These are phyloP conservation scores for Sceloporus tristichus DNA, from an alignment of 2,113 vertebrate species.

Conservation along the genomic window DNA sequence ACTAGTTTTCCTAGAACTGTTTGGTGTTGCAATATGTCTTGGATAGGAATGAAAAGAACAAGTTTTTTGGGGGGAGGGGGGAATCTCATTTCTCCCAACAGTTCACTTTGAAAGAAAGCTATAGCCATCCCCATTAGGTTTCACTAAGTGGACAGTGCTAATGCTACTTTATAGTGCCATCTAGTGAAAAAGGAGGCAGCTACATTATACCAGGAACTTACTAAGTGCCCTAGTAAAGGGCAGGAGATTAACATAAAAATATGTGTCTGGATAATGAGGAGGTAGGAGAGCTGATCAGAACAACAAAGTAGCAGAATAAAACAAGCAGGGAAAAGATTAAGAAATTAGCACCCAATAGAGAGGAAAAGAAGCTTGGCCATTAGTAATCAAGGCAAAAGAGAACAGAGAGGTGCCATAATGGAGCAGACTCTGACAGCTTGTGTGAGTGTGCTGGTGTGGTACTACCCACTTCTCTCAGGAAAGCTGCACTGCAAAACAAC, in stretches of 20 bases:
- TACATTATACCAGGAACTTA: conserved; percentile 37
- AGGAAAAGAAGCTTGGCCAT: neutral
- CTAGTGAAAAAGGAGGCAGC: conserved; percentile 40
- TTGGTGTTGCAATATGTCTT: neutral
- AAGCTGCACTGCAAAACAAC: neutral
- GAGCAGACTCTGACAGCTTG: neutral
- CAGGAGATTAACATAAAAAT: neutral
- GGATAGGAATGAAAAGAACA: conserved; percentile 37
- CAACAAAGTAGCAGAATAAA: neutral
- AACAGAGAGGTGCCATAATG: too few relatives aligned
- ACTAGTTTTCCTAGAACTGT: conserved; percentile 38
- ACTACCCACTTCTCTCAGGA: neutral
- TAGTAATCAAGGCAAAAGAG: neutral
- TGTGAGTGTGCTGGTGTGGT: neutral
- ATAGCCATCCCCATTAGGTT: conserved; percentile 6
- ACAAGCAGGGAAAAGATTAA: neutral
- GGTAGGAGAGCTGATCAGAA: neutral
- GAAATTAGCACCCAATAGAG: neutral
- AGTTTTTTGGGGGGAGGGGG: neutral
- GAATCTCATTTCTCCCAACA: conserved; percentile 21
- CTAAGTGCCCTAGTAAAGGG: conserved; percentile 59
- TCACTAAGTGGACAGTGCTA: neutral
- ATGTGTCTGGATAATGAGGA: neutral
- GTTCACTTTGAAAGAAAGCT: neutral
- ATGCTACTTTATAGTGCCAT: conserved; percentile 34